Base-by-base conservation (phyloP, 2,888 invertebrate species). In the Tetragonisca angustula region DNA sequence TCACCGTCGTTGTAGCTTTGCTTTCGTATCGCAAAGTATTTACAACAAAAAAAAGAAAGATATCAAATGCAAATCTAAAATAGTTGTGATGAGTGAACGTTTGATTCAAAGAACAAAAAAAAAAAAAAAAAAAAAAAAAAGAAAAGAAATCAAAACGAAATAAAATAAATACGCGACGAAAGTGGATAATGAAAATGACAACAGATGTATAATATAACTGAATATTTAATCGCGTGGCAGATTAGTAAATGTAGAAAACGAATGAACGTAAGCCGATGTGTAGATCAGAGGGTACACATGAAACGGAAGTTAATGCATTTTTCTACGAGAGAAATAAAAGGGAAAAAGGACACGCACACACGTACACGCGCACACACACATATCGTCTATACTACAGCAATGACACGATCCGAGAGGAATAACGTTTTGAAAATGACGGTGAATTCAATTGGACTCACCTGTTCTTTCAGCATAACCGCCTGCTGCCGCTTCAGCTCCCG, bases 401-500 rank as follows among this genome's bases (percentile, higher is more conserved):
- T 75, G 84, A 81, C 59, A 83, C 67, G 83, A 80, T 82, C 75
- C 65, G n/a, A 15, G 73, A 52, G 52, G 54, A 68, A 5, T 49
- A 68, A 54, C 9, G 6, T 52, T 52, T 32, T 27, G 49, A 36
- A 19, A 36, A 71, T 50, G 13, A 27, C n/a, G 6, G 24, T 2
- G 52, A 78, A 64, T 83, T 76, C 81, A 50, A 36, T 72, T 21
- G 1, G 84, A 94, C 95, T 95, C 96, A 98, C 98, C 97, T 98
- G 98, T 95, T 98, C 98, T 95, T 98, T 98, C 90, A 98, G 95
- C 93, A 98, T 96, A 88, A 98, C 97, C 73, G 98, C 97, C 94
- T 98, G 98, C 94, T 98, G 98, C 92, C 98, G 95, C 95, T 98
- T 98, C 93, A 98, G 95, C 95, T 98, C 98, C 94, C 98, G 96